These are phyloP conservation scores for Neopelma chrysocephalum DNA, from an alignment of 2,797 vertebrate genomes.

Conservation along the genomic window DNA sequence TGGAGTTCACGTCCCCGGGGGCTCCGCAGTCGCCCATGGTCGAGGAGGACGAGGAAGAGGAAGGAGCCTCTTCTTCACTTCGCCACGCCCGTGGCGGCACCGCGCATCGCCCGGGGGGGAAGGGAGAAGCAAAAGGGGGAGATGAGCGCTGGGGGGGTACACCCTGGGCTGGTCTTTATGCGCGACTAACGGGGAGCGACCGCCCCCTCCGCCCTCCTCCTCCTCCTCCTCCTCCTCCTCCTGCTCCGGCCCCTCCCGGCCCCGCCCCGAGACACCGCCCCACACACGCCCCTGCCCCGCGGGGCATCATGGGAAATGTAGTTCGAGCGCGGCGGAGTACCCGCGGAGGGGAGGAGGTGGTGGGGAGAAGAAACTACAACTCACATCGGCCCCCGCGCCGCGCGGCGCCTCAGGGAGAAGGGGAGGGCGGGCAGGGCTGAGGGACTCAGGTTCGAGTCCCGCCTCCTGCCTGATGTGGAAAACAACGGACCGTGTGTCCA, in stretches of 20 bases:
- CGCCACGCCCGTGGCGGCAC: background rate
- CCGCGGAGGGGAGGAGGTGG: rapidly evolving
- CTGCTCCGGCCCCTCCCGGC: background rate
- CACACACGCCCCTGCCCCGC: background rate
- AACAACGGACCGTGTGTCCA: rapidly evolving
- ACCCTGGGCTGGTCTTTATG: background rate
- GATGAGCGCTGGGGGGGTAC: rapidly evolving
- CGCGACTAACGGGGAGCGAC: background rate
- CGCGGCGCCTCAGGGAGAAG: background rate
- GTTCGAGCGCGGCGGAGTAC: rapidly evolving
- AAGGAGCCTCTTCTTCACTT: background rate
- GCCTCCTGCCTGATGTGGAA: rapidly evolving
- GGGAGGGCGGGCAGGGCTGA: rapidly evolving
- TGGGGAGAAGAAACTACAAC: background rate
- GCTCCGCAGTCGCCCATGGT: conserved; percentile 48
- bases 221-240: background rate
- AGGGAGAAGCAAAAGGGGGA: rapidly evolving
- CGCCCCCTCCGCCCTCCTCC: background rate
- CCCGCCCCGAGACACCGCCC: background rate
- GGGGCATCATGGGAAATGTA: conserved; percentile 40
- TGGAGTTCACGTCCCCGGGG: conserved; percentile 82
- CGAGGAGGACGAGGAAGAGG: background rate
- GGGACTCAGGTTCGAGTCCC: rapidly evolving
- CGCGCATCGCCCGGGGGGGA: background rate
- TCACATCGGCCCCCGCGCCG: background rate